These are phyloP conservation scores for Coelinius sp. DNA, from an alignment of 2,888 invertebrate species.

Conservation along the genomic window DNA sequence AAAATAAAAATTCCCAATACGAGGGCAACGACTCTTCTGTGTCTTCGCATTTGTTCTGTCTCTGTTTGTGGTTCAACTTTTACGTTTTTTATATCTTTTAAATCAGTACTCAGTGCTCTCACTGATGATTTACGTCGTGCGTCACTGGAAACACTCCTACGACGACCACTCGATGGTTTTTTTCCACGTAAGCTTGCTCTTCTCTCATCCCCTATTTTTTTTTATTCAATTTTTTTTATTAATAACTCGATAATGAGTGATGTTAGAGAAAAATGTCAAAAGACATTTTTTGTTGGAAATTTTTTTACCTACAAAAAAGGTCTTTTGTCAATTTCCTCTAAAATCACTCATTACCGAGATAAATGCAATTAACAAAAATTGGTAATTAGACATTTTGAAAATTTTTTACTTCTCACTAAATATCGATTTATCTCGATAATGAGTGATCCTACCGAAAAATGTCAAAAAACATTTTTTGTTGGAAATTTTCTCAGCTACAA, in stretches of 20 bases:
- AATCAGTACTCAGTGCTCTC: slow-evolving; percentile 58
- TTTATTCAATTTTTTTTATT: not conserved
- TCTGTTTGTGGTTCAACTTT: slow-evolving; percentile 61
- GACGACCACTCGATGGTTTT: slow-evolving; percentile 50
- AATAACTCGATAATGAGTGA: not conserved
- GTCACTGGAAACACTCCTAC: slow-evolving; percentile 49
- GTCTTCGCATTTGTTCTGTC: slow-evolving; percentile 77
- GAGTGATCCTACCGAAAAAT: no score
- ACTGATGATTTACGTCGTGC: slow-evolving; percentile 89
- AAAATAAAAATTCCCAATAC: slow-evolving; percentile 82
- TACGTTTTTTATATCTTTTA: slow-evolving; percentile 25
- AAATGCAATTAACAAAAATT: no score
- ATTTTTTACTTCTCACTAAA: no score
- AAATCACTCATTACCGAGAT: no score
- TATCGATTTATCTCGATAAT: no score
- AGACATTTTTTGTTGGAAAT: no score
- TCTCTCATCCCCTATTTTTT: slow-evolving; percentile 58
- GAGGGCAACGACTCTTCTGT: slow-evolving; percentile 80
- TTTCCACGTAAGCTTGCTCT: slow-evolving; percentile 60
- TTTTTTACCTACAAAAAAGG: no score
- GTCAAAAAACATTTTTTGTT: no score
- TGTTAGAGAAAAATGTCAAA: no score
- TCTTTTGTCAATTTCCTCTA: no score
- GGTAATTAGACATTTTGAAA: no score
- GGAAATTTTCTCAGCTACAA: no score